Conservation (phyloP, 2,888 invertebrate genomes). For the Molorchus minor region DNA sequence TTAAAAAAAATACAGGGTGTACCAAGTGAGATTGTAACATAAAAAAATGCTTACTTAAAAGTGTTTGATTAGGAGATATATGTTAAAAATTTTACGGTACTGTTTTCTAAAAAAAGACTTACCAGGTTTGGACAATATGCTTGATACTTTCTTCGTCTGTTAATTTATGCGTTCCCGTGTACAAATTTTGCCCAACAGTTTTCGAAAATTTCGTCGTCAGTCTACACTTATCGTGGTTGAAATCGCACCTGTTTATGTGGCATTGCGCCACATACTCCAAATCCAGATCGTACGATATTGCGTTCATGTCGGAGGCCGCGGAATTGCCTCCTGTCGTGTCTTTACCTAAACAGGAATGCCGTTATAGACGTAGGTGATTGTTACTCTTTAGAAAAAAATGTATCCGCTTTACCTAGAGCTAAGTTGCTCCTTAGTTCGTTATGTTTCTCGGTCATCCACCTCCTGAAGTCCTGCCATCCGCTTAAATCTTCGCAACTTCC, state of each 20-base stretch:
- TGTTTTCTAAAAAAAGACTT: not conserved
- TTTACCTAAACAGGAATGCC: constrained; percentile 24
- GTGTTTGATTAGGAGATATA: too few species aligned
- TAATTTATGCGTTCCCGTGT: not conserved
- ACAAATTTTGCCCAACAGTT: constrained; percentile 36
- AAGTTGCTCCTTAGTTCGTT: constrained; percentile 29
- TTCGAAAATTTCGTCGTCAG: constrained; percentile 24
- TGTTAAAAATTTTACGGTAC: not conserved
- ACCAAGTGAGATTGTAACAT: not conserved
- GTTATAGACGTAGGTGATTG: too few species aligned
- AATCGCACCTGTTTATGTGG: constrained; percentile 38
- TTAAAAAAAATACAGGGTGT: too few species aligned
- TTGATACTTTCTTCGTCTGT: not conserved
- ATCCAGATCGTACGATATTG: constrained; percentile 38
- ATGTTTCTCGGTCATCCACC: constrained; percentile 29
- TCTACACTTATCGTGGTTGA: constrained; percentile 38
- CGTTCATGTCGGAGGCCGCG: constrained; percentile 31
- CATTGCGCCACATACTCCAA: constrained; percentile 42
- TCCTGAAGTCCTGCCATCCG: constrained; percentile 17
- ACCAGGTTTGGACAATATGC: not conserved
- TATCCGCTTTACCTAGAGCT: constrained; percentile 26
- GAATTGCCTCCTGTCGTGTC: constrained; percentile 30
- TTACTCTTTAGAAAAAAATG: too few species aligned
- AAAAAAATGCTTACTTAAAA: not conserved
- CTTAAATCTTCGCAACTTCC: constrained; percentile 22